Conservation (phyloP, 2,113 vertebrate species). For the Circaetus gallicus region DNA sequence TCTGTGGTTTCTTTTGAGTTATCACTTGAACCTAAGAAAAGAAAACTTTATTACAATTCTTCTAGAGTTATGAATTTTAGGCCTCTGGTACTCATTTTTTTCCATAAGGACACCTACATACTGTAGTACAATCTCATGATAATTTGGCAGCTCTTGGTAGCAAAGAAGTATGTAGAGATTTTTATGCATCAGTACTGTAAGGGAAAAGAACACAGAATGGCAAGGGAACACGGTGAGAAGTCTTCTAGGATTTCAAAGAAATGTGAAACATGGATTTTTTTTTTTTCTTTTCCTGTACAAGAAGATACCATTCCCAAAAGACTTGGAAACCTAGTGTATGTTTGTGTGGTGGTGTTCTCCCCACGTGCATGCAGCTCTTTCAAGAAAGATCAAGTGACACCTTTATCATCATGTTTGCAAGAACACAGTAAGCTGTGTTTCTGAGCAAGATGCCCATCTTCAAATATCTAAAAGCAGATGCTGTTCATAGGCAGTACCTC, state of each 20-base stretch:
- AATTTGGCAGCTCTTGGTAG: not conserved
- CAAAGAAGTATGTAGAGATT: not conserved
- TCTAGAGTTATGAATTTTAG: not conserved
- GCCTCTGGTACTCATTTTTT: not conserved
- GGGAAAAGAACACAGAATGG: not conserved
- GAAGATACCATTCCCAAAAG: not conserved
- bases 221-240: not conserved
- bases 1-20: not conserved
- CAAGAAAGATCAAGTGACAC: not conserved
- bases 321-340: not conserved
- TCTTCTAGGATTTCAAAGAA: not conserved
- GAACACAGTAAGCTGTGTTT: not conserved
- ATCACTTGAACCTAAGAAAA: not conserved
- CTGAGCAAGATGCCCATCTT: not conserved
- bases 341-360: not conserved
- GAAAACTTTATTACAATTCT: not conserved
- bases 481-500: not conserved
- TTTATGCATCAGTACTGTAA: not conserved
- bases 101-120: not conserved
- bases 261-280: not conserved
- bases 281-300: fast-evolving
- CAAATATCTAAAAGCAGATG: not conserved
- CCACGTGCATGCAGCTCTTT: not conserved
- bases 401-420: not conserved
- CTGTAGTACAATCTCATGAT: not conserved